These are phyloP conservation scores for Idaea straminata DNA, from an alignment of 2,888 invertebrate genomes.

Conservation along the genomic window DNA sequence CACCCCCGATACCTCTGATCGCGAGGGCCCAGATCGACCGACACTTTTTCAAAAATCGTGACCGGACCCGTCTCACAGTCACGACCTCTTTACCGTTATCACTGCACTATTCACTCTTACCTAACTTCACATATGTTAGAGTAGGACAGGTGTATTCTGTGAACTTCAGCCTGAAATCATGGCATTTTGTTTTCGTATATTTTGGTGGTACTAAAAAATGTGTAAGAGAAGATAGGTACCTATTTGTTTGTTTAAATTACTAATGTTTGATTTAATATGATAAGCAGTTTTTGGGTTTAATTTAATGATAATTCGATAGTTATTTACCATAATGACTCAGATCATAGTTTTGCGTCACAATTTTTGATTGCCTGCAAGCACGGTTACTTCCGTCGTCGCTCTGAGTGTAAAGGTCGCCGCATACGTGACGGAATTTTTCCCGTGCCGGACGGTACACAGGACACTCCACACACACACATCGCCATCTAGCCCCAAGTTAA, in stretches of 20 bases:
- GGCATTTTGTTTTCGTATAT: background rate
- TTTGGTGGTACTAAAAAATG: background rate
- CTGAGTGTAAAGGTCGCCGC: no score
- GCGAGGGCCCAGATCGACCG: slow-evolving; percentile 56
- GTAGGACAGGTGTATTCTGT: background rate
- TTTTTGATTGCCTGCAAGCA: no score
- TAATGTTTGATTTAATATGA: background rate
- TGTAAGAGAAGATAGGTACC: background rate
- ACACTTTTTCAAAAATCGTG: slow-evolving; percentile 79
- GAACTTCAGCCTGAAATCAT: background rate
- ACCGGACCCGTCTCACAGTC: slow-evolving; percentile 68
- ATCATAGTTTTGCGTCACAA: no score
- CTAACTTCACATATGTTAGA: background rate
- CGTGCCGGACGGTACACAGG: no score
- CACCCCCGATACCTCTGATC: background rate
- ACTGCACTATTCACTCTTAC: slow-evolving; percentile 51
- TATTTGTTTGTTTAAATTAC: background rate
- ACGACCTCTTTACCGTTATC: slow-evolving; percentile 73
- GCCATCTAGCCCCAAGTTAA: no score
- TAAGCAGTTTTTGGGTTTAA: background rate
- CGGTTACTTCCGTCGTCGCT: no score
- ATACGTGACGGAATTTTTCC: no score
- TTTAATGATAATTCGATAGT: no score
- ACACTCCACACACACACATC: no score
- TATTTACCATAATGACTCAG: no score